Conservation (phyloP, 2,797 vertebrate genomes). For the Paguma larvata region DNA sequence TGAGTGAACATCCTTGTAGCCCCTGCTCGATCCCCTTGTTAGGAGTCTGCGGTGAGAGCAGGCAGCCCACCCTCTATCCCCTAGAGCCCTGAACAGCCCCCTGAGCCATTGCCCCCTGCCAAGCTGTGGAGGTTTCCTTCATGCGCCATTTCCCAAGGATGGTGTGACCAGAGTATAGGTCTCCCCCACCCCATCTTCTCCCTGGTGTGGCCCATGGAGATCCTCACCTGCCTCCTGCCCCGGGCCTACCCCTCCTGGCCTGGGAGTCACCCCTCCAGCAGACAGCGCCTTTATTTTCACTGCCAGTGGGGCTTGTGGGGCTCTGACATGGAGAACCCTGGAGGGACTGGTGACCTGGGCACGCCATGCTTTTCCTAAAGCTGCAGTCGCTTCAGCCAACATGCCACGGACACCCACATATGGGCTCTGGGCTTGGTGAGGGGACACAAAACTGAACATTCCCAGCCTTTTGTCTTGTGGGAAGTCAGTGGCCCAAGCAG, state of each 20-base stretch:
- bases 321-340: neutral
- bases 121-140: neutral
- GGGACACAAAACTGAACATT: neutral
- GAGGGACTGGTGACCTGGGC: neutral
- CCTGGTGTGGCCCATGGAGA: neutral
- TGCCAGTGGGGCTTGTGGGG: neutral
- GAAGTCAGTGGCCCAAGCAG: neutral
- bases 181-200: too few species aligned
- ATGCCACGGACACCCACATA: neutral
- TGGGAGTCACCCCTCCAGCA: neutral
- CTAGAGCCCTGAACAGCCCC: neutral
- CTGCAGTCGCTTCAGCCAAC: neutral
- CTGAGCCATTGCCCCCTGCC: rapidly evolving
- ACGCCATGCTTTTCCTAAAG: neutral
- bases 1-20: neutral
- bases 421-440: neutral
- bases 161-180: neutral
- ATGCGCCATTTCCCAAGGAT: neutral
- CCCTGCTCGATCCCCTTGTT: too few species aligned
- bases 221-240: too few species aligned
- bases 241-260: neutral
- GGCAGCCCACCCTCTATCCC: neutral
- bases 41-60: neutral
- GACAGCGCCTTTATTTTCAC: neutral
- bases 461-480: neutral